Base-by-base conservation (phyloP, 2,113 vertebrate genomes). In the Myocastor coypus region DNA sequence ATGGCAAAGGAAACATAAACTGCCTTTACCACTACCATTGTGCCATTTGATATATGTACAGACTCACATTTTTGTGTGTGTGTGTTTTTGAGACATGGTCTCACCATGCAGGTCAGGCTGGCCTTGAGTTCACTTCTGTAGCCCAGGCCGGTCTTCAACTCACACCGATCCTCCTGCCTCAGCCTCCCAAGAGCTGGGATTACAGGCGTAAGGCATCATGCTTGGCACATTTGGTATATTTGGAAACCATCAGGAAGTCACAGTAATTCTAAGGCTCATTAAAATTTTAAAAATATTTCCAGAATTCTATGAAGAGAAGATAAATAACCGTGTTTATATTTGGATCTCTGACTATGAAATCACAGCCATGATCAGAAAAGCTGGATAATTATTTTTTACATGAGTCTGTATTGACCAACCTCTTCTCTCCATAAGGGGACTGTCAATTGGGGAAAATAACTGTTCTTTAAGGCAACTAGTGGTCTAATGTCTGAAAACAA, bases 261-360 rank as follows among this genome's bases (percentile, higher is more conserved):
- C 1, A 40, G 20, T n/a, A 81, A 93, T 94, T 96, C 87, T 8
- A 85, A 28, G 4, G 42, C 7, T 8, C 37, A 37, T 83, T 83
- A 50, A 77, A 89, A 78, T 52, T 24, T 71, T 28, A 32, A 32
- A 40, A 0, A 34, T 55, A 20, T 28, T 64, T 28, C 50, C 8
- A 42, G 87, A 96, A 87, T 14, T 61, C 7, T 40, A 40, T 42
- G 30, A 55, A 83, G 55, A 92, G 81, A 32, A 92, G 89, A 92
- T 46, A 83, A 92, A 68, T 17, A 93, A 80, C 46, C 7, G 42
- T 14, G 55, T 34, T 87, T 13, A 0, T 20, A 59, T 84, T 63
- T 89, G 59, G 63, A 93, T 87, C 71, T 17, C 40, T 92, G 90
- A 95, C 8, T 94, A 93, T 87, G 85, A 84, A 57, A 84, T 96